Percentiles rank a stretch among this genome's conserved stretches.
Evolutionary conservation across 2,113 vertebrate genomes (phyloP).

Genomic region (Bos javanicus): DNA sequence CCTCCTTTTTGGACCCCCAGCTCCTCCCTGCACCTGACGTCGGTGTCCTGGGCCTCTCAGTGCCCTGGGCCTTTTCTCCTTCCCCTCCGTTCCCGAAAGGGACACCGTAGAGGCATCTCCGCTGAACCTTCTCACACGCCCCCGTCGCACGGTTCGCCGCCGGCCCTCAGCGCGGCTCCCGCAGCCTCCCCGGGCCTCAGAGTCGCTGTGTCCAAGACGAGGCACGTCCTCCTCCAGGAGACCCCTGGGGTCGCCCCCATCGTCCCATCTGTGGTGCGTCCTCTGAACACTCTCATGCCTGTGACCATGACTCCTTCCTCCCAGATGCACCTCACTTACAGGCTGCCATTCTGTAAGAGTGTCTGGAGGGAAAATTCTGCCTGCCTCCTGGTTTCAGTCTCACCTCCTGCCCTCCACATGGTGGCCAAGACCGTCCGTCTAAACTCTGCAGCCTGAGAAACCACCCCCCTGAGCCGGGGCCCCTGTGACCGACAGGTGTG

Average conservation of each 20-base stretch:
- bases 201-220: neutral
- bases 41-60: neutral
- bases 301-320: neutral
- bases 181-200: rapidly evolving
- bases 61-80: neutral
- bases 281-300: neutral
- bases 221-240: neutral
- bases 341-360: neutral
- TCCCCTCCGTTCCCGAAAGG: neutral
- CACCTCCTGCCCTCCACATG: neutral
- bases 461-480: neutral
- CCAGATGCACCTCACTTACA: neutral
- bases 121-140: neutral
- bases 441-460: neutral
- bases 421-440: neutral
- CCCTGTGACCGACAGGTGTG: neutral
- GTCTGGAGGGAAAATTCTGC: neutral
- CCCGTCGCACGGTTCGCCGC: rapidly evolving
- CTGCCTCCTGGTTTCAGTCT: neutral
- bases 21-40: neutral
- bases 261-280: rapidly evolving
- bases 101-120: rapidly evolving
- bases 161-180: rapidly evolving
- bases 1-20: neutral
- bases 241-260: neutral